phyloP scores from a whole-genome alignment of 2,797 vertebrate genomes.

The Poecilia picta region DNA sequence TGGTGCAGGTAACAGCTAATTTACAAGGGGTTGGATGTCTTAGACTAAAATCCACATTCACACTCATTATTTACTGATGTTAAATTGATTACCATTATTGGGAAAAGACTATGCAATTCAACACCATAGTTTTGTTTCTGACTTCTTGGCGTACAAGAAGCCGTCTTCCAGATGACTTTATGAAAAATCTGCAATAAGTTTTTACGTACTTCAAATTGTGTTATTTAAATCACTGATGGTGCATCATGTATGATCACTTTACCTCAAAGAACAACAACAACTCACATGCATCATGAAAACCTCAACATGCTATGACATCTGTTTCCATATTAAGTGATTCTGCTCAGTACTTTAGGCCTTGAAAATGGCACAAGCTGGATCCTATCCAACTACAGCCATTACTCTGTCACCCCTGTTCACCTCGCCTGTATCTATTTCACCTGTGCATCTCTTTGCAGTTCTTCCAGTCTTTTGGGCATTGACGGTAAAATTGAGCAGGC shows the following conservation, averaged over 20 bases:
- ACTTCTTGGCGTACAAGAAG: neutral
- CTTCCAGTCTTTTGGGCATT: slow-evolving; percentile 83
- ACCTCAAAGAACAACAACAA: neutral
- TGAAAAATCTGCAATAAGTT: neutral
- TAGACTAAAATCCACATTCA: neutral
- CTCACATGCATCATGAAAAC: neutral
- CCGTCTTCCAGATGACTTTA: neutral
- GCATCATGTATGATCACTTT: neutral
- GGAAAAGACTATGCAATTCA: neutral
- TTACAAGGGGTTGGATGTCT: neutral
- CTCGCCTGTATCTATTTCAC: slow-evolving; percentile 7
- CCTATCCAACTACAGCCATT: neutral
- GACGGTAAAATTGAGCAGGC: slow-evolving; percentile 92
- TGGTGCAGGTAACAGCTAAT: neutral
- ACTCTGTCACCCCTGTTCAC: neutral
- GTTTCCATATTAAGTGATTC: neutral
- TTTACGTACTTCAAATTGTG: too few relatives aligned
- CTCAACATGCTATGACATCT: neutral
- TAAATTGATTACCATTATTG: neutral
- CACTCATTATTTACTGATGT: neutral
- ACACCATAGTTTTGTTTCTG: neutral
- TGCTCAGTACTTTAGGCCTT: neutral
- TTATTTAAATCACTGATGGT: neutral
- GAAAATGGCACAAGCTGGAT: neutral
- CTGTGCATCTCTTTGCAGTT: slow-evolving; percentile 52